Base-by-base conservation (phyloP, 2,888 invertebrate species). In the Tyria jacobaeae region DNA sequence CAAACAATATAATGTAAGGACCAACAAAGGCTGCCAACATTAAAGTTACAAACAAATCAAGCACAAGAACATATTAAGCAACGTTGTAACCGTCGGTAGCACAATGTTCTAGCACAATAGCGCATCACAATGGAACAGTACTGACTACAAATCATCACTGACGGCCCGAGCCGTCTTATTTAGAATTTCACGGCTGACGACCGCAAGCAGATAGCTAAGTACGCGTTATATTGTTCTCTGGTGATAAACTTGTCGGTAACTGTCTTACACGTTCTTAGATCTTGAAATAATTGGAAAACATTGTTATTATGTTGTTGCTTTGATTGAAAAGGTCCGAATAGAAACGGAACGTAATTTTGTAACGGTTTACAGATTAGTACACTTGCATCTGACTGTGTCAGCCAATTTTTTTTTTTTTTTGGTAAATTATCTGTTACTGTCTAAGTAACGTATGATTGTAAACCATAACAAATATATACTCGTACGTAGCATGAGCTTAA, bases 101-200 rank as follows among this genome's bases (percentile, higher is more conserved):
- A 70, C 74, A 75, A 71, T 64, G 60, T 57, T 39, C 49, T 41
- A 57, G 51, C 25, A 61, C 57, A 57, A 61, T 58, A 34, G 60
- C 17, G n/a, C 25, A 49, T 31, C 50, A 61, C 60, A 57, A 62
- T 59, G 39, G 61, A 77, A 81, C 81, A 83, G 81, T 81, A 77
- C 76, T 71, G 76, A 75, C 78, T 64, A 87, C 85, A 87, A 87
- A 87, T 87, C 85, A 86, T 78, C 60, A 48, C 57, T 56, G 70
- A 65, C 70, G 68, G 62, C 67, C 64, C 70, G 44, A 37, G 59
- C 71, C 69, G 74, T 75, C 84, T 81, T 83, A 82, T 84, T 82
- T 82, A 80, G 73, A 75, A 80, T 79, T 79, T 81, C 79, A 82
- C 76, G 76, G 76, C 62, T 75, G 62, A 74, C 64, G 66, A 51